Percentiles rank a stretch among this genome's conserved stretches.
Evolutionary conservation across 2,113 vertebrate genomes (phyloP).

Genomic region (Manacus vitellinus): DNA sequence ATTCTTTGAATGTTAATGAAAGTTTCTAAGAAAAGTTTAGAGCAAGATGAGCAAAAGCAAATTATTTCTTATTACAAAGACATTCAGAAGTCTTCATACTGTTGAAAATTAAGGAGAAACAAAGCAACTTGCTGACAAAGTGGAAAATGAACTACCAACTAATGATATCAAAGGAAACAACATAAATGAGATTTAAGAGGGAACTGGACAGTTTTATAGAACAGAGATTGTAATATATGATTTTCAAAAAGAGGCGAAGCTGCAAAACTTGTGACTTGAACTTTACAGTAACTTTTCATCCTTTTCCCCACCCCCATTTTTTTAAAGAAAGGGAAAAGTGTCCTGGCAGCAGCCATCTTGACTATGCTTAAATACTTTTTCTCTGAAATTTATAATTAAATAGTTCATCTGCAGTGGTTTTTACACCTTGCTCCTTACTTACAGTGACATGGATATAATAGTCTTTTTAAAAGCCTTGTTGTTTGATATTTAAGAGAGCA

Average conservation of each 20-base stretch:
- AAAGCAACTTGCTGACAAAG: conserved; percentile 34
- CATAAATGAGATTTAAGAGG: conserved; percentile 48
- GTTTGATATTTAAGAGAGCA: not conserved
- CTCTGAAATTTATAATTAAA: not conserved
- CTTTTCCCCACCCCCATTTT: not conserved
- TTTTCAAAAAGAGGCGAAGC: not conserved
- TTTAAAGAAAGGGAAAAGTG: not conserved
- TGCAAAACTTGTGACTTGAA: conserved; percentile 9
- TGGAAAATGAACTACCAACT: conserved; percentile 36
- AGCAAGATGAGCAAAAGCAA: not conserved
- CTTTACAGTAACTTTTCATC: conserved; percentile 6
- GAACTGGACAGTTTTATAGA: conserved; percentile 46
- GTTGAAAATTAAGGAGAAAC: conserved; percentile 10
- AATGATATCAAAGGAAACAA: conserved; percentile 31
- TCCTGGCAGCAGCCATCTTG: not conserved
- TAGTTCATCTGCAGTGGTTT: not conserved
- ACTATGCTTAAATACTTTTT: not conserved
- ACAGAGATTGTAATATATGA: not conserved
- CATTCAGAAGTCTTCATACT: not conserved
- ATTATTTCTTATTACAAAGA: not conserved
- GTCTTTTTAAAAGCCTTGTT: not conserved
- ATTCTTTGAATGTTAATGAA: not conserved
- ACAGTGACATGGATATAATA: not conserved
- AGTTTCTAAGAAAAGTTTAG: not conserved
- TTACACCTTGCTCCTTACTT: not conserved